Conservation (phyloP, 1,140 invertebrate genomes). For the Achroia grisella region DNA sequence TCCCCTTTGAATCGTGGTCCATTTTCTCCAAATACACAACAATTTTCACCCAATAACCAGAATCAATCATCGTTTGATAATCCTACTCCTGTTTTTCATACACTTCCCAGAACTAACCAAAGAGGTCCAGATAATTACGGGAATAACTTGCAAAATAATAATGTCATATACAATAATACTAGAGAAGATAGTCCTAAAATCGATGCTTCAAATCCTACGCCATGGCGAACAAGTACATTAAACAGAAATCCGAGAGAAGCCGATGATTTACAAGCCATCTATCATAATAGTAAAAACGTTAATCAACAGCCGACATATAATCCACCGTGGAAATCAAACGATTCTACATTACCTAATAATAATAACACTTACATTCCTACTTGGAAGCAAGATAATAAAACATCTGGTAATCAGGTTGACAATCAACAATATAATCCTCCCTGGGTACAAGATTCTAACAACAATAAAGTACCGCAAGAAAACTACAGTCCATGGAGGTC, state of each 20-base stretch:
- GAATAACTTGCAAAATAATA: conserved; percentile 28
- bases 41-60: conserved; percentile 25
- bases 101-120: conserved; percentile 46
- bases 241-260: conserved; percentile 38
- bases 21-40: conserved; percentile 38
- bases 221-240: conserved; percentile 61
- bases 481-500: conserved; percentile 35
- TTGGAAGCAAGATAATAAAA: conserved; percentile 44
- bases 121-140: conserved; percentile 35
- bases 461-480: conserved; percentile 35
- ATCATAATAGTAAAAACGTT: conserved; percentile 30
- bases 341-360: conserved; percentile 38
- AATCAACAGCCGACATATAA: conserved; percentile 38
- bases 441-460: conserved; percentile 48
- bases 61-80: conserved; percentile 38
- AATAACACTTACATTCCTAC: conserved; percentile 32
- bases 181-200: conserved; percentile 27
- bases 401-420: conserved; percentile 16
- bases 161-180: conserved; percentile 36
- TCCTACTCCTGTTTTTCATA: conserved; percentile 40
- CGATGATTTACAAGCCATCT: conserved; percentile 34
- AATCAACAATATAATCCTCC: conserved; percentile 42
- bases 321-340: conserved; percentile 52
- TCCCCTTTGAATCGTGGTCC: conserved; percentile 41
- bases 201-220: conserved; percentile 38